phyloP scores from a whole-genome alignment of 2,888 invertebrate species.

The Galerucella calmariensis region DNA sequence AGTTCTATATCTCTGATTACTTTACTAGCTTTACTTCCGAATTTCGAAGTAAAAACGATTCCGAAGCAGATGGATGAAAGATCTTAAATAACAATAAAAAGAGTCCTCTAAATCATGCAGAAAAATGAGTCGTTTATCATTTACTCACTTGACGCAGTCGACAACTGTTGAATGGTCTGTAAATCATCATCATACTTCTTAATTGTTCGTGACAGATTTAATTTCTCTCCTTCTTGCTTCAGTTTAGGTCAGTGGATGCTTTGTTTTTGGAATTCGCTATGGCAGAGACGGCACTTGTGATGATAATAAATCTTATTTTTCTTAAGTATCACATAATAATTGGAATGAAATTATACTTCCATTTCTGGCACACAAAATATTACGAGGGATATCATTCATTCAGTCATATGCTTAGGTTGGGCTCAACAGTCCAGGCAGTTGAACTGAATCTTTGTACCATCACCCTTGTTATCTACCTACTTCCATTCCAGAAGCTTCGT shows the following conservation, averaged over 20 bases:
- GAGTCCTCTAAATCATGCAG: slow-evolving; percentile 27
- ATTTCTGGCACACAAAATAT: not conserved
- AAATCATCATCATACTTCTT: slow-evolving; percentile 38
- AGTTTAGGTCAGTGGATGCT: slow-evolving; percentile 14
- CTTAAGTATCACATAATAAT: not conserved
- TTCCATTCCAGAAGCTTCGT: too few species aligned
- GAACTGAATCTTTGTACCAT: too few species aligned
- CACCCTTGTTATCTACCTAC: too few species aligned
- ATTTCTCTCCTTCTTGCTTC: slow-evolving; percentile 32
- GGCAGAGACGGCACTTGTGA: not conserved
- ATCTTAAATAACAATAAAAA: slow-evolving; percentile 32
- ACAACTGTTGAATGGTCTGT: slow-evolving; percentile 31
- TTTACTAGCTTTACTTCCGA: not conserved
- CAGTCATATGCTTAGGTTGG: too few species aligned
- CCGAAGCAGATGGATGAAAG: slow-evolving; percentile 24
- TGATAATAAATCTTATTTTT: not conserved
- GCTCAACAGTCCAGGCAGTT: too few species aligned
- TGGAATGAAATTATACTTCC: not conserved
- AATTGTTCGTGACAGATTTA: slow-evolving; percentile 39
- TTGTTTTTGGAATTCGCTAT: slow-evolving; percentile 1
- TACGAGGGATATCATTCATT: not conserved
- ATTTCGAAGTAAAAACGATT: not conserved
- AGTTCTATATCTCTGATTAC: too few species aligned
- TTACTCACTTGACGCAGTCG: slow-evolving; percentile 30
- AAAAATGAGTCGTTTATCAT: slow-evolving; percentile 32